These are phyloP conservation scores for Magallana ariakensis DNA, from an alignment of 1,140 invertebrate species.

Conservation along the genomic window DNA sequence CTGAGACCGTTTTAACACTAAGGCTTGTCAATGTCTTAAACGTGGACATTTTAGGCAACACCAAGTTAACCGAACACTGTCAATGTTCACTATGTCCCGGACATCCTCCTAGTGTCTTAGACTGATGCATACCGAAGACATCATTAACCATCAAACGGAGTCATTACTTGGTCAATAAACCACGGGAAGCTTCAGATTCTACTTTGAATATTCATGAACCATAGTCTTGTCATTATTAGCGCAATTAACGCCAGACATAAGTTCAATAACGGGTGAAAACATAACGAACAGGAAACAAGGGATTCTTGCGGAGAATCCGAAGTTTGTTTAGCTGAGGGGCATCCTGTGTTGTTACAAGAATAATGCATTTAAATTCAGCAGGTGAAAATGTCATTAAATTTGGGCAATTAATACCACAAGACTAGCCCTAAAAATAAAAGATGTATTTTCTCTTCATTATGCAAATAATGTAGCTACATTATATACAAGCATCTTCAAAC, in stretches of 20 bases:
- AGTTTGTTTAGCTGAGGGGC: not conserved
- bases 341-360: slow-evolving; percentile 13
- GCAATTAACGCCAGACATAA: not conserved
- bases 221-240: slow-evolving; percentile 28
- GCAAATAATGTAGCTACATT: too few species aligned
- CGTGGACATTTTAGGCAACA: too few species aligned
- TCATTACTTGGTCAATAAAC: not conserved
- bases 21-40: too few species aligned
- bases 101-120: too few species aligned
- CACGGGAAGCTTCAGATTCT: not conserved
- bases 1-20: too few species aligned
- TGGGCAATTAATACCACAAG: not conserved
- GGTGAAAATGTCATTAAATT: not conserved
- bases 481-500: too few species aligned
- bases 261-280: slow-evolving; percentile 26
- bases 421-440: too few species aligned
- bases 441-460: too few species aligned
- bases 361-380: not conserved
- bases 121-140: too few species aligned
- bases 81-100: too few species aligned
- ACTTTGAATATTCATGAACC: slow-evolving; percentile 7
- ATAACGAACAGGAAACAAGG: slow-evolving; percentile 9
- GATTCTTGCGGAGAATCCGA: not conserved
- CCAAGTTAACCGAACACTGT: too few species aligned
- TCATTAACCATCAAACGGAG: too few species aligned